Evolutionary conservation across 2,888 invertebrate genomes (phyloP).

Genomic region (Microplitis deprimator): DNA sequence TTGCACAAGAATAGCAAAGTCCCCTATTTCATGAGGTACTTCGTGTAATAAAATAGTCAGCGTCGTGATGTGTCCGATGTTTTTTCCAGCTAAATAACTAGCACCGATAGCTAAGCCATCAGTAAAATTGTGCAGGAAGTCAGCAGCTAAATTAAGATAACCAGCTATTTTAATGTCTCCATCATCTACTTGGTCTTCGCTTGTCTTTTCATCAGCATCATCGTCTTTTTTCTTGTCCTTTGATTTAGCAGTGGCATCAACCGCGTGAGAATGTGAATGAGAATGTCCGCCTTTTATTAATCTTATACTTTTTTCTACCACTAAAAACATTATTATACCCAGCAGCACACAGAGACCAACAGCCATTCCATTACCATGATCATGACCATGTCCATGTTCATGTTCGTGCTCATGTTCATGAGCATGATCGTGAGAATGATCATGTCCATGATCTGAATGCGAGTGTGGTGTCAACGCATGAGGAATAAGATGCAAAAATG

Average conservation of each 20-base stretch:
- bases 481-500: slow-evolving; percentile 98
- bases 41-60: slow-evolving; percentile 97
- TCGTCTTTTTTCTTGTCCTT: slow-evolving; percentile 58
- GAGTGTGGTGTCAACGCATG: slow-evolving; percentile 84
- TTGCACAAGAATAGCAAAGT: slow-evolving; percentile 98
- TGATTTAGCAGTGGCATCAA: slow-evolving; percentile 30
- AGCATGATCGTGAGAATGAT: slow-evolving; percentile 68
- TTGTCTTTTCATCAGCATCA: slow-evolving; percentile 46
- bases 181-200: slow-evolving; percentile 46
- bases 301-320: slow-evolving; percentile 93
- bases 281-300: slow-evolving; percentile 85
- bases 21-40: slow-evolving; percentile 99
- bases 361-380: slow-evolving; percentile 84
- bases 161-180: slow-evolving; percentile 86
- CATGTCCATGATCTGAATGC: slow-evolving; percentile 60
- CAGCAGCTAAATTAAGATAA: slow-evolving; percentile 97
- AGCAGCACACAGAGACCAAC: slow-evolving; percentile 95
- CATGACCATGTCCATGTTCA: slow-evolving; percentile 62
- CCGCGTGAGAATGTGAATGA: slow-evolving; percentile 77
- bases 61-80: slow-evolving; percentile 91
- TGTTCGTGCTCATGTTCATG: slow-evolving; percentile 77
- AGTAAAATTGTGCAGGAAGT: slow-evolving; percentile 99
- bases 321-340: slow-evolving; percentile 92
- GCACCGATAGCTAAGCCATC: slow-evolving; percentile 99
- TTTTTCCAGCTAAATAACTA: slow-evolving; percentile 93